Evolutionary conservation across 1,140 invertebrate species (phyloP), one percentile per base, ranked within the genome.

Genomic region (Centruroides vittatus): DNA sequence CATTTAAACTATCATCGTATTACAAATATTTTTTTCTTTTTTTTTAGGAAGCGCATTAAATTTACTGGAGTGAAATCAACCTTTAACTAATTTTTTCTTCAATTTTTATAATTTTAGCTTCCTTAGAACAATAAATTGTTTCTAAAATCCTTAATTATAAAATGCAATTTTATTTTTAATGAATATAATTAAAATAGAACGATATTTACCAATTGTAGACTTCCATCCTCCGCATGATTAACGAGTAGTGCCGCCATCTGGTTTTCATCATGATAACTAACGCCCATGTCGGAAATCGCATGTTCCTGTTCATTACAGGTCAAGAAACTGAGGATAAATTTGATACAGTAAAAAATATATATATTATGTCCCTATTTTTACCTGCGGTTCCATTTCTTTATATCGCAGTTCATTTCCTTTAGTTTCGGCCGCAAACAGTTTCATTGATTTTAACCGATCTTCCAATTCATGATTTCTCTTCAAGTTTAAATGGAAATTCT

Each of bases 201-300:
- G 35, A 49, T 49, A 34, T 35, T 85, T 79, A 92, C 89, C 83
- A 92, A 82, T 68, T 88, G 79, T 63, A 91, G 76, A 74, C 84
- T 83, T 59, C 86, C 88, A 73, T 84, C 84, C 66, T 80, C 73
- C 65, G 82, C 80, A 72, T 86, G 86, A 69, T 80, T 80, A 67
- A 88, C 81, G 47, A 92, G 75, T 68, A 93, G 79, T 7, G 89
- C 89, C 34, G 89, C 89, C 76, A 87, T 83, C 69, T 87, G 90
- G 13, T 79, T 75, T 63, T 84, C 80, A 73, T 93, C 89, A 71
- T 93, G 89, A 74, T 89, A 93, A 23, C 88, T 80, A 59, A 89
- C 85, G 35, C 89, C 89, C 59, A 5, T 8, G 8, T 41, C 41
- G 41, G 41, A 6, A 6, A 41, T 6, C 41, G 41, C 41, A 91